Percentiles rank a stretch among this genome's conserved stretches.
Evolutionary conservation across 2,797 vertebrate genomes (phyloP).

Genomic region (Tadarida brasiliensis): DNA sequence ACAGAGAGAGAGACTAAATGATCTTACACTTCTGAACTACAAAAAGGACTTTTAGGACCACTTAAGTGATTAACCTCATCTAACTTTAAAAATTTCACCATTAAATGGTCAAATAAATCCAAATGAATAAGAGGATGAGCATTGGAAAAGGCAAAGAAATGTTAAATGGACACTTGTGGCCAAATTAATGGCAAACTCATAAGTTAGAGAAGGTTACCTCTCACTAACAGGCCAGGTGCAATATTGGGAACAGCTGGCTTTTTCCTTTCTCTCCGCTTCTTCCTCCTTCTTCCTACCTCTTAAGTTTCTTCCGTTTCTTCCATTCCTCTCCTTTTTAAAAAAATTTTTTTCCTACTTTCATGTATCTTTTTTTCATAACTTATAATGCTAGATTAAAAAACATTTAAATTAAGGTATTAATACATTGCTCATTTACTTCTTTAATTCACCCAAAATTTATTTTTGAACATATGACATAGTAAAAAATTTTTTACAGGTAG

Average conservation of each 20-base stretch:
- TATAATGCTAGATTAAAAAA: slow-evolving; percentile 15
- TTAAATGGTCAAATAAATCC: background rate
- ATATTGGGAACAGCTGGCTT: background rate
- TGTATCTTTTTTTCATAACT: background rate
- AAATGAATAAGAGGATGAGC: background rate
- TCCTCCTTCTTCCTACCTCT: slow-evolving; percentile 21
- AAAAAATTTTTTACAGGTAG: background rate
- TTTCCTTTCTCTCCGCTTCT: background rate
- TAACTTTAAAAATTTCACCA: background rate
- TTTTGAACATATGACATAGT: background rate
- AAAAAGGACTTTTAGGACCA: background rate
- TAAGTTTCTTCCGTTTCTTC: background rate
- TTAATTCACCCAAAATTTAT: slow-evolving; percentile 47
- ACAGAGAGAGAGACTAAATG: background rate
- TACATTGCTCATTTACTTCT: slow-evolving; percentile 33
- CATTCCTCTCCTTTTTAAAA: background rate
- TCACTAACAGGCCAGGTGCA: too few relatives aligned
- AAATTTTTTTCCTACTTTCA: background rate
- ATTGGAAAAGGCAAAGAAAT: background rate
- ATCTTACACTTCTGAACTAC: background rate
- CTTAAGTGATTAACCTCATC: background rate
- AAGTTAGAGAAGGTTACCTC: background rate
- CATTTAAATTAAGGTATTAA: slow-evolving; percentile 40
- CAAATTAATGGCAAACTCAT: slow-evolving; percentile 1
- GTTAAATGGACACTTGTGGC: background rate